Evolutionary conservation across 2,888 invertebrate species (phyloP).

Genomic region (Druceiella hillmani): DNA sequence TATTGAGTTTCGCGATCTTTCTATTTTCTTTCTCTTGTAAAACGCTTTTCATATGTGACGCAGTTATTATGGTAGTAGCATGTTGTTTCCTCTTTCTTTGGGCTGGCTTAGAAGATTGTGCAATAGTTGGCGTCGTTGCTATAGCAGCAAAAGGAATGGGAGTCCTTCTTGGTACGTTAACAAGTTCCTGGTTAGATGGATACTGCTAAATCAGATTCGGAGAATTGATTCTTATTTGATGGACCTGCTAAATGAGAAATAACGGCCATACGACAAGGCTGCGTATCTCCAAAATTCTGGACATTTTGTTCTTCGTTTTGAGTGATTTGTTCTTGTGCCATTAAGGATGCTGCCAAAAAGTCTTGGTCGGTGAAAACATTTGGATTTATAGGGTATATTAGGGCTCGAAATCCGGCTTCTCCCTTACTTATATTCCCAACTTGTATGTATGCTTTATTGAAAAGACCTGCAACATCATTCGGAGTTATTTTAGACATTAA

Average conservation of each 20-base stretch:
- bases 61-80: too few species aligned
- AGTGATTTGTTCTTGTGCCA: conserved; percentile 20
- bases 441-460: conserved; percentile 1
- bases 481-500: conserved; percentile 1
- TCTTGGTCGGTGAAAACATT: conserved; percentile 19
- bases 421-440: conserved; percentile 12
- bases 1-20: conserved; percentile 20
- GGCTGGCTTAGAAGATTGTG: conserved; percentile 21
- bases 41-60: too few species aligned
- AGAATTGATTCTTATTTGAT: too few species aligned
- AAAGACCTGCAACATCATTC: not conserved
- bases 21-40: conserved; percentile 22
- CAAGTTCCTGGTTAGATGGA: conserved; percentile 22
- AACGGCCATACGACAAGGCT: conserved; percentile 18
- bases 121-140: conserved; percentile 24
- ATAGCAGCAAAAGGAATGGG: conserved; percentile 24
- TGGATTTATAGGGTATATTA: conserved; percentile 18
- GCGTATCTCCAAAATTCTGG: conserved; percentile 19
- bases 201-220: conserved; percentile 20
- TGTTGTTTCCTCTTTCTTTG: conserved; percentile 21
- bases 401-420: conserved; percentile 18
- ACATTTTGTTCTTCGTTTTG: conserved; percentile 19
- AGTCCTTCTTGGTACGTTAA: conserved; percentile 20
- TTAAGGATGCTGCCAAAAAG: conserved; percentile 19
- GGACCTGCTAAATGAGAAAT: conserved; percentile 20